These are phyloP conservation scores for Bos javanicus DNA, from an alignment of 2,113 vertebrate genomes.

Conservation along the genomic window DNA sequence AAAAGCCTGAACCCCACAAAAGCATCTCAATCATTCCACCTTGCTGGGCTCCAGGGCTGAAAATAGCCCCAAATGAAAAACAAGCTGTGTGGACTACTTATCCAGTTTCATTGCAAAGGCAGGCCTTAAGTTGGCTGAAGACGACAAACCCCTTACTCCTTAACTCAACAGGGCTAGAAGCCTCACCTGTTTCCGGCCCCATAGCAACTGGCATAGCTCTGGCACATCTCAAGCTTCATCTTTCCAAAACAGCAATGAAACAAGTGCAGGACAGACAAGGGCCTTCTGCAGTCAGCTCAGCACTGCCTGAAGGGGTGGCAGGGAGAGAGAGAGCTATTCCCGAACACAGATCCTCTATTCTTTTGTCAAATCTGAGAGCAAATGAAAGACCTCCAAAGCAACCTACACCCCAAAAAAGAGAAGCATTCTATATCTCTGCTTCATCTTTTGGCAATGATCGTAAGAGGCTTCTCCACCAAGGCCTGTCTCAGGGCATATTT, in stretches of 20 bases:
- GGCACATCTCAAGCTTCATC: neutral
- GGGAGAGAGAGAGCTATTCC: neutral
- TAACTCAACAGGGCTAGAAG: slow-evolving; percentile 2
- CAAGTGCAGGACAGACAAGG: slow-evolving; percentile 29
- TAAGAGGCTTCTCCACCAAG: neutral
- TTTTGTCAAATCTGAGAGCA: slow-evolving; percentile 5
- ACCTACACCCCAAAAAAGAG: neutral
- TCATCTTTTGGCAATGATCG: neutral
- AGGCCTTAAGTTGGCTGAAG: neutral
- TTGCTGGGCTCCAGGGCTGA: slow-evolving; percentile 71
- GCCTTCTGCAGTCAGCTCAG: slow-evolving; percentile 10
- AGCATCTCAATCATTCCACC: slow-evolving; percentile 78
- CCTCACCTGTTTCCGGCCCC: slow-evolving; percentile 46
- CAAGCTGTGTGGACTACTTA: slow-evolving; percentile 64
- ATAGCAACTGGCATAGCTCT: slow-evolving; percentile 12
- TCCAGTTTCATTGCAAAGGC: slow-evolving; percentile 2
- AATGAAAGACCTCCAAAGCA: slow-evolving; percentile 8
- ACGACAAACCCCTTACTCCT: slow-evolving; percentile 45
- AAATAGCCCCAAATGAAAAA: slow-evolving; percentile 78
- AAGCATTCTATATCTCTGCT: neutral
- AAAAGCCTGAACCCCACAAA: slow-evolving; percentile 57
- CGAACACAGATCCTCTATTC: neutral
- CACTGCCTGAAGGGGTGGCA: neutral
- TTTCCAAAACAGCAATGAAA: slow-evolving; percentile 59
- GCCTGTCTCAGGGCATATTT: neutral